Percentiles rank a stretch among this genome's conserved stretches.
phyloP scores from a whole-genome alignment of 2,888 invertebrate species.

The Caenorhabditis zanzibari region DNA sequence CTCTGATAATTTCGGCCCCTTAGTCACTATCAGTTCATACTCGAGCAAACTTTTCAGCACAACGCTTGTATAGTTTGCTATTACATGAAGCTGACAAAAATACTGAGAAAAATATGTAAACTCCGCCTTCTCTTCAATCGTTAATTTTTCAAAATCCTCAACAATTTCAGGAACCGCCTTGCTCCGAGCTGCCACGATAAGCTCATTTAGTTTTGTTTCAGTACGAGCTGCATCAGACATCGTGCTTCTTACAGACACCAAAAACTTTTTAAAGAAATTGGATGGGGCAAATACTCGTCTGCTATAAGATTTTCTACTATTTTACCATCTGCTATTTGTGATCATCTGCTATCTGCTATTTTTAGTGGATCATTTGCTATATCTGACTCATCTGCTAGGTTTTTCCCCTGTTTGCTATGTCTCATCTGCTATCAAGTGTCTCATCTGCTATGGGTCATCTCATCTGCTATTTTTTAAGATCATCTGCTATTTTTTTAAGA shows the following conservation, averaged over 20 bases:
- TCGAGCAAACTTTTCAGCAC: slow-evolving; percentile 12
- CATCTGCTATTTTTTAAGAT: too few relatives aligned
- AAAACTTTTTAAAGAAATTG: slow-evolving; percentile 30
- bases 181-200: neutral
- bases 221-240: slow-evolving; percentile 30
- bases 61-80: slow-evolving; percentile 28
- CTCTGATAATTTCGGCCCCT: neutral
- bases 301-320: too few relatives aligned
- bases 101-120: slow-evolving; percentile 2
- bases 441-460: too few relatives aligned
- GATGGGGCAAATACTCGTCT: too few relatives aligned
- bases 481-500: too few relatives aligned
- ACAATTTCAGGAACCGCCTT: slow-evolving; percentile 19
- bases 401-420: too few relatives aligned
- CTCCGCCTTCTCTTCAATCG: neutral
- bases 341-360: too few relatives aligned
- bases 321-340: too few relatives aligned
- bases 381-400: too few relatives aligned
- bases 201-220: slow-evolving; percentile 6
- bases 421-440: too few relatives aligned
- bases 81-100: slow-evolving; percentile 37
- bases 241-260: slow-evolving; percentile 21
- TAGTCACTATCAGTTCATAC: slow-evolving; percentile 11
- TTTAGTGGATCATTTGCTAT: too few relatives aligned
- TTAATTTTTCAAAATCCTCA: neutral